A percentile compares a stretch with the other conserved stretches of the same genome.
Evolutionary conservation across 1,140 invertebrate genomes (phyloP).

Genomic region (Habropoda laboriosa): DNA sequence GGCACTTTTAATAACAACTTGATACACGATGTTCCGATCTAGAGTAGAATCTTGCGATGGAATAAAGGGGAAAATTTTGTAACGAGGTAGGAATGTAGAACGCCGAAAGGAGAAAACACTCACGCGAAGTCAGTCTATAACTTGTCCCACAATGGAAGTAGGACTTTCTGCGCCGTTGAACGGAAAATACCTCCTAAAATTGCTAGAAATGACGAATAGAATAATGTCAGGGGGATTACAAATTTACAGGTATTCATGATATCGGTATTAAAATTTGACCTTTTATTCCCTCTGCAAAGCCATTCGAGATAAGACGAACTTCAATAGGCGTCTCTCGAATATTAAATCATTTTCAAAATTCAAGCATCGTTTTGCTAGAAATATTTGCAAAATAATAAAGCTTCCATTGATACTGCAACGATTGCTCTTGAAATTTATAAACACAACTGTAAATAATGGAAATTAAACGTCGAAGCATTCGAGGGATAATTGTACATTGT

Average conservation of each 20-base stretch:
- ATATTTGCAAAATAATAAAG: too few species aligned
- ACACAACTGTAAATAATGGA: too few species aligned
- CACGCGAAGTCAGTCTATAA: constrained; percentile 42
- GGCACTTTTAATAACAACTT: not conserved
- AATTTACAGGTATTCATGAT: not conserved
- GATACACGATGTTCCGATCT: not conserved
- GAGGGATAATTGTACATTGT: too few species aligned
- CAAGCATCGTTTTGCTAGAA: too few species aligned
- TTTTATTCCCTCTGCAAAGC: not conserved
- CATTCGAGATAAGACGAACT: too few species aligned
- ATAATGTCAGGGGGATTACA: constrained; percentile 25
- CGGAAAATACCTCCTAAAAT: constrained; percentile 40
- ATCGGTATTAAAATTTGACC: not conserved
- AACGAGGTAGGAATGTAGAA: constrained; percentile 28
- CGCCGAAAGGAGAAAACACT: constrained; percentile 29
- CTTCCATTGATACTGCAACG: too few species aligned
- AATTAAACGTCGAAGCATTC: too few species aligned
- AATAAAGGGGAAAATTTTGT: constrained; percentile 33
- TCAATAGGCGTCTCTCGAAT: too few species aligned
- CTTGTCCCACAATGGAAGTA: constrained; percentile 39
- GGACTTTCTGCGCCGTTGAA: constrained; percentile 48
- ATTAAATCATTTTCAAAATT: too few species aligned
- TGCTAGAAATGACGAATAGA: constrained; percentile 45
- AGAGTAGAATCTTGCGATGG: not conserved
- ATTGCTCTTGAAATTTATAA: too few species aligned